Percentiles rank a stretch among this genome's conserved stretches.
phyloP scores from a whole-genome alignment of 2,888 invertebrate species.

The Helicoverpa assulta region DNA sequence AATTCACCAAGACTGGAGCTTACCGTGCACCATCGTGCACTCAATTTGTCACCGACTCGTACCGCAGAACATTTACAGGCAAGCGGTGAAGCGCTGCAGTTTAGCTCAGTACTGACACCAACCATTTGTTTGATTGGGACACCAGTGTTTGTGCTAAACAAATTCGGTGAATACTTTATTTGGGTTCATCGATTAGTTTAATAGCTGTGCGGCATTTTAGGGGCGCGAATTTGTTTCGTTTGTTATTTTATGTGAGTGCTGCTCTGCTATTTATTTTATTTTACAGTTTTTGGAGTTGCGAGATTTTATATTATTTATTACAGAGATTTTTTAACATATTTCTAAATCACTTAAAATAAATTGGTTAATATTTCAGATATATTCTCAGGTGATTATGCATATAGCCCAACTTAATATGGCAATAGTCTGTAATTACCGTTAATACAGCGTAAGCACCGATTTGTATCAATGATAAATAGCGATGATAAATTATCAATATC shows the following conservation, averaged over 20 bases:
- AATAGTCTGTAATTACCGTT: conserved; percentile 14
- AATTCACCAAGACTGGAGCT: conserved; percentile 31
- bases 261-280: background rate
- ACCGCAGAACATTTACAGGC: conserved; percentile 47
- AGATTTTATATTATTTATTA: background rate
- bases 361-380: background rate
- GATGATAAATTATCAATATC: conserved; percentile 33
- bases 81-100: conserved; percentile 65
- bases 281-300: background rate
- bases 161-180: conserved; percentile 68
- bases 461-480: conserved; percentile 19
- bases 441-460: conserved; percentile 14
- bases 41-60: conserved; percentile 57
- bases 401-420: background rate
- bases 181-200: conserved; percentile 62
- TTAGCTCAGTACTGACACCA: conserved; percentile 48
- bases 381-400: background rate
- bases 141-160: conserved; percentile 59
- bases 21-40: conserved; percentile 23
- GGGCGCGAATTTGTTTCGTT: background rate
- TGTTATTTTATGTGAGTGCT: background rate
- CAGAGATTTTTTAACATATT: background rate
- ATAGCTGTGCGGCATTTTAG: conserved; percentile 35
- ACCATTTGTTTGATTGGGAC: conserved; percentile 72
- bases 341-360: background rate